These are phyloP conservation scores for Spea multiplicata DNA, from an alignment of 2,113 vertebrate genomes.

Conservation along the genomic window DNA sequence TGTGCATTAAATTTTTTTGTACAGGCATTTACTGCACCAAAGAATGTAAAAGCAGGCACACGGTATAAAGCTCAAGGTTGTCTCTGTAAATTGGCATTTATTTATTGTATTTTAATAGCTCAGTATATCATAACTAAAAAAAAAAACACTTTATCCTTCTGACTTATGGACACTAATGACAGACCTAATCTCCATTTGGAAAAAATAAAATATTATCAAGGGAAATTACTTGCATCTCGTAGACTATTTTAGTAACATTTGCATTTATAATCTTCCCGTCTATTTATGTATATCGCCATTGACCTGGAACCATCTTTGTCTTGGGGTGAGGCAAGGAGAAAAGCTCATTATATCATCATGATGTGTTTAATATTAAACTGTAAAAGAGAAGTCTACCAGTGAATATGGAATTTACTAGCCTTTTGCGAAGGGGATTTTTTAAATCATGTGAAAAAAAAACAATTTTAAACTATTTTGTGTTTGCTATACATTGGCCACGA, in stretches of 20 bases:
- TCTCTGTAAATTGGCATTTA: constrained; percentile 33
- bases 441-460: too few relatives aligned
- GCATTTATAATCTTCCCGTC: constrained; percentile 43
- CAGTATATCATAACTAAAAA: neutral
- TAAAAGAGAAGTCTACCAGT: neutral
- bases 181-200: constrained; percentile 14
- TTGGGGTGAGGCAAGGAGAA: constrained; percentile 36
- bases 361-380: constrained; percentile 39
- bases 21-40: neutral
- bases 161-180: constrained; percentile 5
- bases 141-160: constrained; percentile 5
- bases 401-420: neutral
- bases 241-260: constrained; percentile 21
- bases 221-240: constrained; percentile 25
- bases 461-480: too few relatives aligned
- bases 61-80: constrained; percentile 21
- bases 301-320: constrained; percentile 44
- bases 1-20: neutral
- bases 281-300: constrained; percentile 40
- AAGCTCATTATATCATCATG: constrained; percentile 39
- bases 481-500: too few relatives aligned
- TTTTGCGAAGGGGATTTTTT: neutral
- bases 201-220: constrained; percentile 3
- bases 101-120: constrained; percentile 29
- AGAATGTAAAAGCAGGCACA: neutral